Conservation (phyloP, 1,140 invertebrate species). For the Ceratosolen solmsi region DNA sequence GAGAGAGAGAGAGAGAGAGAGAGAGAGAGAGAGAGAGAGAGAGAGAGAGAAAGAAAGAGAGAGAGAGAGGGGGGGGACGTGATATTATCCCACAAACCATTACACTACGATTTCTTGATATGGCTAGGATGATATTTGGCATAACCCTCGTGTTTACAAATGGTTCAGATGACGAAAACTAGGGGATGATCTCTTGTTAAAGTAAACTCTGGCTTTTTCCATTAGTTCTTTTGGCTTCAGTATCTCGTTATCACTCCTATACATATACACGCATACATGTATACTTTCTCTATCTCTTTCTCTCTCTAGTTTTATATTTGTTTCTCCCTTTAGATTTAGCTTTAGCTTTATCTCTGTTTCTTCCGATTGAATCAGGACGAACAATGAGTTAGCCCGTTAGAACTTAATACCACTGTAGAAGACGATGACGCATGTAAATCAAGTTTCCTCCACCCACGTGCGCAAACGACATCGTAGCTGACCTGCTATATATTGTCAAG, state of each 20-base stretch:
- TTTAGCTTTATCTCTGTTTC: not conserved
- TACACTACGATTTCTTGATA: constrained; percentile 45
- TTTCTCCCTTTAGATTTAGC: not conserved
- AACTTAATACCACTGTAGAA: constrained; percentile 45
- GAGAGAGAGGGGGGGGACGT: not conserved
- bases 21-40: not conserved
- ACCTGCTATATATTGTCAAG: not conserved
- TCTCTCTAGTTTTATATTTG: not conserved
- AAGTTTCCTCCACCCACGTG: constrained; percentile 35
- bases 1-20: not conserved
- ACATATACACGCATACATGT: no score
- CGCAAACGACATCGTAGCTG: constrained; percentile 19
- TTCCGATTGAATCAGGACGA: not conserved
- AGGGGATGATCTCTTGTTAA: constrained; percentile 13
- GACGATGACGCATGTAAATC: constrained; percentile 51
- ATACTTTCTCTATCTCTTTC: not conserved
- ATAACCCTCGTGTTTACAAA: not conserved
- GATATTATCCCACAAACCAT: constrained; percentile 33
- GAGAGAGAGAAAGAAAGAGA: no score
- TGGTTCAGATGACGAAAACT: constrained; percentile 34
- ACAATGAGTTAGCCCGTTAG: constrained; percentile 43
- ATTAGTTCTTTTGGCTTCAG: constrained; percentile 29
- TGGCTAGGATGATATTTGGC: constrained; percentile 6
- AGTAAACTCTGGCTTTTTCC: constrained; percentile 35
- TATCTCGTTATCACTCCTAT: no score